Evolutionary conservation across 2,113 vertebrate genomes (phyloP), one percentile per base, ranked within the genome.

Genomic region (Shinisaurus crocodilurus): DNA sequence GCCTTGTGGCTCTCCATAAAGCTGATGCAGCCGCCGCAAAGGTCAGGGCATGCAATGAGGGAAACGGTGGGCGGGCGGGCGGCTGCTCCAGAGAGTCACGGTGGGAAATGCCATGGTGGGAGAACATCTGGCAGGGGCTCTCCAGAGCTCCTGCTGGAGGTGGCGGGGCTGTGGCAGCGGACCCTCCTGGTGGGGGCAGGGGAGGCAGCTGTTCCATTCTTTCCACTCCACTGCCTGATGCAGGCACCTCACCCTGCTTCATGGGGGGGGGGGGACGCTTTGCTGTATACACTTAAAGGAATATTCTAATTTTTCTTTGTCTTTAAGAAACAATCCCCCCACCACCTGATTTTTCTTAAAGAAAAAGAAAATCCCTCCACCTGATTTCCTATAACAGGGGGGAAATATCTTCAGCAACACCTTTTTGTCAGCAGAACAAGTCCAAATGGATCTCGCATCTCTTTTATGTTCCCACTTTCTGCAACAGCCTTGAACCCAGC

Each of bases 371-470:
- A 6, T 25, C 54, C 72, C 77, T 76, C 69, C 27, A 45, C 25
- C 45, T 37, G 37, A 13, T 72, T 1, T 83, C 18, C 45, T 70
- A 27, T 2, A 84, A n/a, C 50, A n/a, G n/a, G 2, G 0, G 13
- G 88, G 3, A 54, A 40, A 79, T 34, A 32, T 37, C 12, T 32
- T 40, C 60, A 79, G 3, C 54, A 83, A 91, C 93, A 80, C 85
- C 40, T 83, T 83, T 85, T 86, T 83, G 92, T 60, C 63, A 48
- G 43, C 3, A 90, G 29, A 34, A 86, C 50, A 85, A 79, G 45
- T 85, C 15, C 5, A 0, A 18, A 50, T 57, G 82, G 57, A 80
- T 89, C 85, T 48, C 79, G 1, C 1, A 0, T 5, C 69, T 84
- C 34, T 88, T n/a, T 82, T 65, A 67, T 15, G n/a, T 77, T 40